A percentile compares a stretch with the other conserved stretches of the same genome.
These are phyloP conservation scores for Panonychus citri DNA, from an alignment of 1,140 invertebrate species.

Conservation along the genomic window DNA sequence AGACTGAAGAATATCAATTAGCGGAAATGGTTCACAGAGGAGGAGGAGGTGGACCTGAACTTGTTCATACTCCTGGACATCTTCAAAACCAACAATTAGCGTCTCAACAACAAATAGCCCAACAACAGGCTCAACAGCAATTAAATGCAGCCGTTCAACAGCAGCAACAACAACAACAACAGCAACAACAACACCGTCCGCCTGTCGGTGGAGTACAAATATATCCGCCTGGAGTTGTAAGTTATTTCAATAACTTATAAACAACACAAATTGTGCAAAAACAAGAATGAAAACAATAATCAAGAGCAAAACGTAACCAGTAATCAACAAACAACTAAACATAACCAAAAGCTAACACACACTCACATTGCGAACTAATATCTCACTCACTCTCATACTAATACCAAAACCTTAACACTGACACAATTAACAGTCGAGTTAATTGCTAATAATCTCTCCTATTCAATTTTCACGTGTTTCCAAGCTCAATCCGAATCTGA, in stretches of 20 bases:
- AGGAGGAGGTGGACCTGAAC: background rate
- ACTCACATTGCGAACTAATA: no score
- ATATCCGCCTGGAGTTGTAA: conserved; percentile 34
- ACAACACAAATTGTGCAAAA: background rate
- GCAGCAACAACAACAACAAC: conserved; percentile 5
- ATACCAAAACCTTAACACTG: background rate
- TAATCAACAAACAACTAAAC: background rate
- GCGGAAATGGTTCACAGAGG: conserved; percentile 38
- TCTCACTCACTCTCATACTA: no score
- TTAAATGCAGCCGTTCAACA: background rate
- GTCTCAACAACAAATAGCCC: background rate
- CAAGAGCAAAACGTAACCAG: no score
- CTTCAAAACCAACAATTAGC: background rate
- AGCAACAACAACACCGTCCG: conserved; percentile 13
- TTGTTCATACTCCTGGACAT: conserved; percentile 14
- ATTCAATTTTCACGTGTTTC: background rate
- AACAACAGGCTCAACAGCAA: background rate
- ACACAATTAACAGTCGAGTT: background rate
- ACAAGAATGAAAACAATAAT: background rate
- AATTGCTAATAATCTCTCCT: no score
- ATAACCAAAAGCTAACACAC: background rate
- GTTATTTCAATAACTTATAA: conserved; percentile 16
- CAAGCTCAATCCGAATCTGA: background rate
- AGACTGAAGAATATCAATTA: conserved; percentile 47
- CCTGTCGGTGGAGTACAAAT: conserved; percentile 31